Evolutionary conservation across 2,113 vertebrate species (phyloP), one percentile per base, ranked within the genome.

Genomic region (Phrynocephalus versicolor): DNA sequence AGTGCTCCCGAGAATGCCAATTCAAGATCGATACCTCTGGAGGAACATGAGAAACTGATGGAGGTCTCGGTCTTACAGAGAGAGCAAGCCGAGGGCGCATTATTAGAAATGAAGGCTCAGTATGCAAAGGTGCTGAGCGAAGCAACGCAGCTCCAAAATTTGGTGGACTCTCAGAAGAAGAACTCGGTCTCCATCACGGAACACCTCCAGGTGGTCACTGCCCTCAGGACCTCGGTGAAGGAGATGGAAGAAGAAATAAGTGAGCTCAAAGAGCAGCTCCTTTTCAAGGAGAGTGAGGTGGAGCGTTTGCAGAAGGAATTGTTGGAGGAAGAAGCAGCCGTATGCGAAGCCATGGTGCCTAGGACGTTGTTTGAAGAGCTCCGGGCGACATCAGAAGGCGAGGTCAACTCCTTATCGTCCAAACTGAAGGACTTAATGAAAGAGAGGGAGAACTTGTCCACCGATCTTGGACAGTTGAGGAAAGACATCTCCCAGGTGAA

Each of bases 371-470:
- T 97, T 3, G 96, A 97, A 83, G 95, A 96, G 70, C 92, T 97
- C 23, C 95, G 95, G 83, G 92, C 95, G 1, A 95, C 96, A 0
- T 90, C 98, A 55, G 97, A 98, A 92, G 89, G 89, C 0, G 97
- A 99, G 94, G 95, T 97, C 84, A 96, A 81, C 81, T 90, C 90
- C 65, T 91, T 98, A 91, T 97, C 97, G 25, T 95, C 95, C 30
- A 97, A 97, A 86, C 94, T 99, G 90, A 97, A 97, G 92, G 97
- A 97, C 62, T 96, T 97, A 0, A 91, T 97, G n/a, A 96, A 96
- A 88, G 98, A 98, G 89, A 98, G 96, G 92, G 98, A 98, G 57
- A 97, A 96, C 75, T 92, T 97, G 93, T 97, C 97, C 39, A 92
- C 96, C 57, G 97, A 98, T 89, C 96, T 94, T 33, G 92, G 95